Evolutionary conservation across 2,797 vertebrate species (phyloP).

Genomic region (Xiphorhynchus erythropygius): DNA sequence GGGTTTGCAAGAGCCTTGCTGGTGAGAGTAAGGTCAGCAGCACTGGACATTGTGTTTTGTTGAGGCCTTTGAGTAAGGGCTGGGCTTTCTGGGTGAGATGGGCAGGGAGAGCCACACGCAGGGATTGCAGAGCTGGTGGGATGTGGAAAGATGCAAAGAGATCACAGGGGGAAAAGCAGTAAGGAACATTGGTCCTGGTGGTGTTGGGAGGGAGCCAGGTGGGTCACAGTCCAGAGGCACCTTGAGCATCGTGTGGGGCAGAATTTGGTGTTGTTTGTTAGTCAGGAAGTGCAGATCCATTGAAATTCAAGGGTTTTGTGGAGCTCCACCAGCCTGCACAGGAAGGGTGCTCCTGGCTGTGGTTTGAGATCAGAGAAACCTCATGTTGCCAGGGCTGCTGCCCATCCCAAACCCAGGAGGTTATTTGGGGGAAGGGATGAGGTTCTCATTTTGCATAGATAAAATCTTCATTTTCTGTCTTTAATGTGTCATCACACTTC

Average conservation of each 20-base stretch:
- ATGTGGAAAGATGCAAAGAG: background rate
- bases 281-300: background rate
- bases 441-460: background rate
- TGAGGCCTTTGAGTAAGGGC: background rate
- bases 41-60: background rate
- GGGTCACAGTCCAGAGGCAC: background rate
- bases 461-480: background rate
- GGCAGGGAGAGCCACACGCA: background rate
- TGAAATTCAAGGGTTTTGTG: background rate
- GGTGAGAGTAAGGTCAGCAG: background rate
- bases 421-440: background rate
- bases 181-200: background rate
- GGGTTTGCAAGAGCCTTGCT: background rate
- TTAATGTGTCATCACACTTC: background rate
- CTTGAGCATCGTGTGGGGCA: background rate
- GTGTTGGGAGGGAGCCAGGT: background rate
- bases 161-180: accelerated
- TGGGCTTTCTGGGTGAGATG: background rate
- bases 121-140: background rate
- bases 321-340: background rate
- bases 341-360: background rate
- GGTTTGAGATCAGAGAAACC: background rate
- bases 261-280: background rate
- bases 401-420: background rate
- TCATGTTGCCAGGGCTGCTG: background rate